A percentile compares a stretch with the other conserved stretches of the same genome.
These are phyloP conservation scores for Agonopterix arenella DNA, from an alignment of 2,888 invertebrate genomes.

Conservation along the genomic window DNA sequence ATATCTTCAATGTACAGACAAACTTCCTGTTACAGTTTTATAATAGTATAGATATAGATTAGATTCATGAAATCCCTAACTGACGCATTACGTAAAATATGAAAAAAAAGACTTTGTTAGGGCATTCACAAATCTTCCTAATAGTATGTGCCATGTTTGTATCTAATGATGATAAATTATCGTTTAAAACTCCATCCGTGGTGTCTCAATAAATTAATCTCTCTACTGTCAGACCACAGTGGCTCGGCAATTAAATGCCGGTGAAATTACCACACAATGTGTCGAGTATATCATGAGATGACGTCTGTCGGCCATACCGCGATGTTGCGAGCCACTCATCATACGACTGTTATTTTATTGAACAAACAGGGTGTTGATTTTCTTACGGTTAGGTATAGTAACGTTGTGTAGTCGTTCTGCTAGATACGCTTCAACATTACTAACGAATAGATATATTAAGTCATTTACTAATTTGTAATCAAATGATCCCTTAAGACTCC, in stretches of 20 bases:
- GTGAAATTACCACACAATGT: conserved; percentile 72
- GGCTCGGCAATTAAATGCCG: conserved; percentile 67
- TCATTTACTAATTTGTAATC: too few species aligned
- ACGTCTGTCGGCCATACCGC: conserved; percentile 44
- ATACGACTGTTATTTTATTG: conserved; percentile 39
- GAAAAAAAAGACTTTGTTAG: neutral
- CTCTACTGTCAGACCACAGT: conserved; percentile 57
- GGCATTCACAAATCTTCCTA: neutral
- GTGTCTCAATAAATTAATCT: conserved; percentile 71
- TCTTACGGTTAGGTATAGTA: too few species aligned
- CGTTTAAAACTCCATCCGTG: conserved; percentile 56
- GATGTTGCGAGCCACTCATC: conserved; percentile 37
- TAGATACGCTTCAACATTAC: too few species aligned
- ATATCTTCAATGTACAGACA: too few species aligned
- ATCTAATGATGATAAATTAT: conserved; percentile 64
- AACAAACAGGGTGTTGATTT: conserved; percentile 25
- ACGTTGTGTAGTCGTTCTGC: too few species aligned
- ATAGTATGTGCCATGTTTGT: conserved; percentile 34
- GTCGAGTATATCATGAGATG: conserved; percentile 67
- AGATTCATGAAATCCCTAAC: too few species aligned
- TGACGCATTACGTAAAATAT: too few species aligned
- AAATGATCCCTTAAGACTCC: too few species aligned
- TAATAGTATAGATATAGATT: too few species aligned
- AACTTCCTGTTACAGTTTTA: too few species aligned
- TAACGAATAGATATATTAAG: too few species aligned